Base-by-base conservation (phyloP, 2,113 vertebrate genomes). In the Eurystomus gularis region DNA sequence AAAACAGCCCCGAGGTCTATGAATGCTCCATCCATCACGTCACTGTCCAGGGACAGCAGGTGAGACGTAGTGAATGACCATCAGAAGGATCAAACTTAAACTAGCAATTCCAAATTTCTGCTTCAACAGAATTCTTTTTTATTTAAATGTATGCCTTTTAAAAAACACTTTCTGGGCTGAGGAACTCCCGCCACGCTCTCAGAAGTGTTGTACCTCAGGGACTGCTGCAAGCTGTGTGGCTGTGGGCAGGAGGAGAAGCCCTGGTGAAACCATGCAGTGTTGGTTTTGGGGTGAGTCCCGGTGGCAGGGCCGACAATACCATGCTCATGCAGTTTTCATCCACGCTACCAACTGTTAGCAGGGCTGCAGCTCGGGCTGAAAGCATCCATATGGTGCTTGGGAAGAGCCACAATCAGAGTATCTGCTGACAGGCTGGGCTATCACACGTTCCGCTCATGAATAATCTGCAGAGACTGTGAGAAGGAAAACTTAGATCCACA, bases 341-440 rank as follows among this genome's bases (percentile, higher is more conserved):
- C 83, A 64, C 35, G 1, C 76, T 80, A 37, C 86, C 61, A 35
- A 84, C 91, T 93, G 95, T 69, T 94, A 96, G 94, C 81, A 52
- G 86, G 86, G 77, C 95, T 97, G 95, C 88, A 95, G 86, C 96
- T 94, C 60, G 0, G 64, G 77, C 96, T 96, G 96, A 97, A 97
- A 96, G 95, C 94, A 95, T 95, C 96, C 96, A 96, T 97, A 96
- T 97, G 96, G 91, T 95, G 96, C 94, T 89, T 44, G 25, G 84
- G 86, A 84, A 96, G 94, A 96, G 96, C 86, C 94, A 93, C 95
- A 95, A 82, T 97, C 95, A 94, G 93, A 95, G 94, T 89, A 95
- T 95, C 96, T 91, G 95, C 95, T 95, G 96, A 97, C 96, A 97
- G 96, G 95, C 91, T 93, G 96, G 93, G 96, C 95, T 97, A 93